Evolutionary conservation across 2,888 invertebrate genomes (phyloP).

Genomic region (Parnassius glacialis): DNA sequence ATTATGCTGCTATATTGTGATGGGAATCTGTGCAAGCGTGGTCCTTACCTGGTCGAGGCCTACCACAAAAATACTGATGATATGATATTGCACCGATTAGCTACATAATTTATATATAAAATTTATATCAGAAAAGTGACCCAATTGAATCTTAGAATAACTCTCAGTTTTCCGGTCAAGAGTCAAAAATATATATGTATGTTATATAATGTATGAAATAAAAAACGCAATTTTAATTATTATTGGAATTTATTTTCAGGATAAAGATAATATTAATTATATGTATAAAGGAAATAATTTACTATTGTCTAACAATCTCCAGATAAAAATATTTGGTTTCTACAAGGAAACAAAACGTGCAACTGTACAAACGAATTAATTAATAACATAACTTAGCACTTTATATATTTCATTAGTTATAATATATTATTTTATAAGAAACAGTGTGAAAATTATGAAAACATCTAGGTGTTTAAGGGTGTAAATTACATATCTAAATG

Average conservation of each 20-base stretch:
- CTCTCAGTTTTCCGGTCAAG: too few species aligned
- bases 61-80: too few species aligned
- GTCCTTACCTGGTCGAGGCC: too few species aligned
- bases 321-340: constrained; percentile 54
- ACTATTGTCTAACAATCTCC: constrained; percentile 58
- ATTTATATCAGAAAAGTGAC: too few species aligned
- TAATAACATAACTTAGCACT: constrained; percentile 25
- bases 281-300: constrained; percentile 65
- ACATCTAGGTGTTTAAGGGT: constrained; percentile 11
- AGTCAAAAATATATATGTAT: too few species aligned
- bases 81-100: too few species aligned
- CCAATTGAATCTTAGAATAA: too few species aligned
- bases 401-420: constrained; percentile 24
- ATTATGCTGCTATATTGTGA: too few species aligned
- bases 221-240: constrained; percentile 56
- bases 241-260: constrained; percentile 63
- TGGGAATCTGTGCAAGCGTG: too few species aligned
- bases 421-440: constrained; percentile 31
- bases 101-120: too few species aligned
- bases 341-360: constrained; percentile 60
- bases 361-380: constrained; percentile 68
- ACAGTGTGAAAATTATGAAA: constrained; percentile 20
- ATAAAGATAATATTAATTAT: constrained; percentile 56
- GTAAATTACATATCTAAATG: constrained; percentile 24
- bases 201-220: constrained; percentile 18